A percentile compares a stretch with the other conserved stretches of the same genome.
Evolutionary conservation across 2,888 invertebrate species (phyloP).

Genomic region (Onchidella celtica): DNA sequence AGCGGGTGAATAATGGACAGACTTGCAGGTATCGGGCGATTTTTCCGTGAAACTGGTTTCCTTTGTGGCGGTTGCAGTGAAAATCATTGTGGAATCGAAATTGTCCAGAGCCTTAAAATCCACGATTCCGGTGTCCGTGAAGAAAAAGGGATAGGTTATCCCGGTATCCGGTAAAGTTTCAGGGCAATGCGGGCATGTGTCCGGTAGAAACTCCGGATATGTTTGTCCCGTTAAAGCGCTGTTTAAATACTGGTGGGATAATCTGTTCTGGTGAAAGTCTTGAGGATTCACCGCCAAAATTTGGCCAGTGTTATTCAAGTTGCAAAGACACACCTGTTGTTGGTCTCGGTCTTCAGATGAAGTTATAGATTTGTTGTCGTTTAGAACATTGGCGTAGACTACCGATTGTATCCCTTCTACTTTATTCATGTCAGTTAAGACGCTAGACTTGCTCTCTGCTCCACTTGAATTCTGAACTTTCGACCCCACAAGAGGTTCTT

Average conservation of each 20-base stretch:
- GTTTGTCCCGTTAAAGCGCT: conserved; percentile 29
- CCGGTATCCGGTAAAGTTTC: too few species aligned
- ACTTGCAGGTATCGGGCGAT: background rate
- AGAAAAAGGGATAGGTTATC: background rate
- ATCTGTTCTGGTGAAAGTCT: conserved; percentile 5
- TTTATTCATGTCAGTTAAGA: conserved; percentile 19
- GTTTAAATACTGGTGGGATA: conserved; percentile 43
- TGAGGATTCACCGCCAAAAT: conserved; percentile 15
- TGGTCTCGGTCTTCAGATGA: background rate
- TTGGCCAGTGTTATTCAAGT: background rate
- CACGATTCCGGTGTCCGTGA: conserved; percentile 25
- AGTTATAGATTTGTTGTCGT: background rate
- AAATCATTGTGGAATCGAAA: conserved; percentile 30
- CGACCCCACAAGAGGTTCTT: background rate
- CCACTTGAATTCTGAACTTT: background rate
- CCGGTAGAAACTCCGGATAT: conserved; percentile 20
- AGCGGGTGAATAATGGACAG: background rate
- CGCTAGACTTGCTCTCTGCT: background rate
- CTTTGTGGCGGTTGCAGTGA: conserved; percentile 6
- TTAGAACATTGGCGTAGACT: conserved; percentile 25
- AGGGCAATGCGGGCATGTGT: too few species aligned
- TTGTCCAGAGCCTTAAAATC: too few species aligned
- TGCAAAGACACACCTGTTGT: background rate
- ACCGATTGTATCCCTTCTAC: background rate
- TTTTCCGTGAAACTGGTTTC: conserved; percentile 24